These are phyloP conservation scores for Ceratosolen fusciceps DNA, from an alignment of 1,140 invertebrate species.

Conservation along the genomic window DNA sequence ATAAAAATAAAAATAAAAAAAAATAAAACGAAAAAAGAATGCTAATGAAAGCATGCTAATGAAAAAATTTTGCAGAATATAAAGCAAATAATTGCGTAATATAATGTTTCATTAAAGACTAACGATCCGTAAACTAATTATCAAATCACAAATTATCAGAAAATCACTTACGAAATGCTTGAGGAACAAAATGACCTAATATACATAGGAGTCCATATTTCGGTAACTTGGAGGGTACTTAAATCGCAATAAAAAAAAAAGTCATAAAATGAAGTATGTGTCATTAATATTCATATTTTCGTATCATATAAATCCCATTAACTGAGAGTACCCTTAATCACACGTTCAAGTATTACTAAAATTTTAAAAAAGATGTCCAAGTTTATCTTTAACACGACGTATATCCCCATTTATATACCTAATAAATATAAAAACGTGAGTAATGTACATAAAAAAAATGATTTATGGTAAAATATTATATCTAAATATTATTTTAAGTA, in stretches of 20 bases:
- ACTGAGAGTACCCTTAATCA: conserved; percentile 17
- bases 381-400: too few species aligned
- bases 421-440: neutral
- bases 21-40: too few species aligned
- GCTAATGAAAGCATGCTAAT: too few species aligned
- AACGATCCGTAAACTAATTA: conserved; percentile 15
- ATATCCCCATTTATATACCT: neutral
- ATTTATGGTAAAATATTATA: too few species aligned
- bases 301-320: conserved; percentile 54
- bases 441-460: neutral
- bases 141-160: conserved; percentile 23
- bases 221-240: conserved; percentile 12
- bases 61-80: neutral
- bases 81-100: neutral
- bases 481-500: too few species aligned
- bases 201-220: neutral
- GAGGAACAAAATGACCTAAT: neutral
- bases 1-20: neutral
- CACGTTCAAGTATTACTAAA: neutral
- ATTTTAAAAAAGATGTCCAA: too few species aligned
- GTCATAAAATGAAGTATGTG: conserved; percentile 49
- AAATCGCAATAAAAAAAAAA: conserved; percentile 34
- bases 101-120: neutral
- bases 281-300: conserved; percentile 64
- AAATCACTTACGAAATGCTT: conserved; percentile 16